Conservation (phyloP, 1,140 invertebrate genomes). For the Plutomurus gul region DNA sequence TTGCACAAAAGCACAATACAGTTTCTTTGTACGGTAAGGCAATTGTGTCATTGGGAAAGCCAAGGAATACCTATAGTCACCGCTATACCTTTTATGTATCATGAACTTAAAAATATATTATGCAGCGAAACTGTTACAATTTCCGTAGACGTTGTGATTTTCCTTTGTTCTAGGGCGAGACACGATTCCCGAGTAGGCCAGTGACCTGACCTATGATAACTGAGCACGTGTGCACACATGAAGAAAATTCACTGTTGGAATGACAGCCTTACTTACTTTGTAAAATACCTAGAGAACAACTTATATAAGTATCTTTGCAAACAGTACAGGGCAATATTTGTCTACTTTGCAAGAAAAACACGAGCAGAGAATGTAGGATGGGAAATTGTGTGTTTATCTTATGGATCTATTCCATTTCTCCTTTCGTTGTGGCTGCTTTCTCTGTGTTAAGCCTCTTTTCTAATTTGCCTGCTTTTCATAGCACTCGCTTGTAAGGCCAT, state of each 20-base stretch:
- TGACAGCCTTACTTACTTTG: background rate
- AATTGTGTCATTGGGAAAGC: too few species aligned
- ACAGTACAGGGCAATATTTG: conserved; percentile 7
- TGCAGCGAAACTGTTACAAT: too few species aligned
- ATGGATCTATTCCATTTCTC: background rate
- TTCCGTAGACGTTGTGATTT: too few species aligned
- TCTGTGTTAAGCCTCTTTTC: conserved; percentile 13
- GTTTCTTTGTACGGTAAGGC: too few species aligned
- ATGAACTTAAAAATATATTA: too few species aligned
- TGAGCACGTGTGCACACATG: background rate
- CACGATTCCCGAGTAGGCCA: too few species aligned
- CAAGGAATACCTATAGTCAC: too few species aligned
- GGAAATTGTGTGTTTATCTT: conserved; percentile 18
- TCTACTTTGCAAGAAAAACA: conserved; percentile 18
- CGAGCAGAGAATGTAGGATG: background rate
- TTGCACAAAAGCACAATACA: too few species aligned
- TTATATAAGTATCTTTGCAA: conserved; percentile 12
- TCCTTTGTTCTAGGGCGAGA: too few species aligned
- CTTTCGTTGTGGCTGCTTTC: background rate
- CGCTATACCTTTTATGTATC: too few species aligned
- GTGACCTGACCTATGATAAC: conserved; percentile 16
- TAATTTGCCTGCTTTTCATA: background rate
- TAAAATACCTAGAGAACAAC: conserved; percentile 16
- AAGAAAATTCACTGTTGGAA: too few species aligned
- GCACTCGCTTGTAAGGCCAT: background rate